Evolutionary conservation across 2,888 invertebrate species (phyloP).

Genomic region (Vannuccia rotundouncinata): DNA sequence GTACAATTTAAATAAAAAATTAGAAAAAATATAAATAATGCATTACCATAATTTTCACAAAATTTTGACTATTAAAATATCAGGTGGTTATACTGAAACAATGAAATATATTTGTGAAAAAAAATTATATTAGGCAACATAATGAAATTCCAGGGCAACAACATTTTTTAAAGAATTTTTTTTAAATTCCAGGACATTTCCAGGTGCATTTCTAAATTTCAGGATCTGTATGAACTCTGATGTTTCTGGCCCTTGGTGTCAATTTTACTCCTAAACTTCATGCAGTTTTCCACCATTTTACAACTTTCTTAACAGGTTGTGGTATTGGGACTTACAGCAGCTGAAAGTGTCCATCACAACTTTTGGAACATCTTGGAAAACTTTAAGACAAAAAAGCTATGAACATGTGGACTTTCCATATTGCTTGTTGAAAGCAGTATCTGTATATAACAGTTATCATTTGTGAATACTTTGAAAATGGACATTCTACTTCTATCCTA

Average conservation of each 20-base stretch:
- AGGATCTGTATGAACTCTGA: no score
- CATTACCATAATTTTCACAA: no score
- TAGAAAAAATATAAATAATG: no score
- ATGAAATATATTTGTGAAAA: no score
- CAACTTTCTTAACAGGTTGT: neutral
- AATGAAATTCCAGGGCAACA: no score
- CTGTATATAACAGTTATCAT: neutral
- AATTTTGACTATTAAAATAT: no score
- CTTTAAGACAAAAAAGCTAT: neutral
- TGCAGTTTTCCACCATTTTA: neutral
- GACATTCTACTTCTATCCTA: neutral
- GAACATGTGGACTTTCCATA: neutral
- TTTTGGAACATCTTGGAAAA: neutral
- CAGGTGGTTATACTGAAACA: no score
- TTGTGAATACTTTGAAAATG: neutral
- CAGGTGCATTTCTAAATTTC: no score
- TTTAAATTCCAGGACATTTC: no score
- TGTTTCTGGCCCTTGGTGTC: neutral
- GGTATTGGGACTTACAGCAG: neutral
- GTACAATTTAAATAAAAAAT: no score
- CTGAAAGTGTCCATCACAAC: neutral
- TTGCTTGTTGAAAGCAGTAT: neutral
- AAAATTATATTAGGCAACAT: no score
- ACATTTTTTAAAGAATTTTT: no score
- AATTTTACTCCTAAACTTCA: neutral